These are phyloP conservation scores for Gerris buenoi DNA, from an alignment of 1,140 invertebrate genomes.

Conservation along the genomic window DNA sequence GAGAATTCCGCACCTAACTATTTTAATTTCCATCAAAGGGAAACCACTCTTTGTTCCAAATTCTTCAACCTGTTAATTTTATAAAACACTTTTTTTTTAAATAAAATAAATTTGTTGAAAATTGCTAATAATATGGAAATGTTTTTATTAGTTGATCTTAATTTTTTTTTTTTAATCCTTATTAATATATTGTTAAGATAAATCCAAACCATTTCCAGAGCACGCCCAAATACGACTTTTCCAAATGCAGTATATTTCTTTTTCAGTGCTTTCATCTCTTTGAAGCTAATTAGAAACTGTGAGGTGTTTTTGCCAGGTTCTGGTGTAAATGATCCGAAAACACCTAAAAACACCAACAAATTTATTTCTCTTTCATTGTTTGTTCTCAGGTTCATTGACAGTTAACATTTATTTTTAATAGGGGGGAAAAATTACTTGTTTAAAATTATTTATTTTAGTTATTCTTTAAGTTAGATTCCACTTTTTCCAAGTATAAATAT, in stretches of 20 bases:
- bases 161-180: too few relatives aligned
- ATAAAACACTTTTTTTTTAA: neutral
- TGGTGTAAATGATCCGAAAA: slow-evolving; percentile 9
- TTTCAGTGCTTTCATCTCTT: slow-evolving; percentile 4
- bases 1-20: slow-evolving; percentile 12
- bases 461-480: too few relatives aligned
- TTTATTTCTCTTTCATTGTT: neutral
- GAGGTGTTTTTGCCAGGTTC: slow-evolving; percentile 8
- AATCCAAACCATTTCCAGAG: slow-evolving; percentile 6
- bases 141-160: too few relatives aligned
- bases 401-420: too few relatives aligned
- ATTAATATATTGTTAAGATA: too few relatives aligned
- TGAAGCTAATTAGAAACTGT: slow-evolving; percentile 13
- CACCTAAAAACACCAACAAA: slow-evolving; percentile 8
- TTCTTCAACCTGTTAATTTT: slow-evolving; percentile 11
- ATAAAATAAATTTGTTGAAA: neutral
- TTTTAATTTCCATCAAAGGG: slow-evolving; percentile 4
- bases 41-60: slow-evolving; percentile 7
- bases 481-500: too few relatives aligned
- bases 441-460: too few relatives aligned
- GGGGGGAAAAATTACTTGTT: too few relatives aligned
- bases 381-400: neutral
- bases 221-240: slow-evolving; percentile 4
- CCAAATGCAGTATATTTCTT: slow-evolving; percentile 11
- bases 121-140: too few relatives aligned